Conservation (phyloP, 2,888 invertebrate genomes). For the Athripsodes cinereus region DNA sequence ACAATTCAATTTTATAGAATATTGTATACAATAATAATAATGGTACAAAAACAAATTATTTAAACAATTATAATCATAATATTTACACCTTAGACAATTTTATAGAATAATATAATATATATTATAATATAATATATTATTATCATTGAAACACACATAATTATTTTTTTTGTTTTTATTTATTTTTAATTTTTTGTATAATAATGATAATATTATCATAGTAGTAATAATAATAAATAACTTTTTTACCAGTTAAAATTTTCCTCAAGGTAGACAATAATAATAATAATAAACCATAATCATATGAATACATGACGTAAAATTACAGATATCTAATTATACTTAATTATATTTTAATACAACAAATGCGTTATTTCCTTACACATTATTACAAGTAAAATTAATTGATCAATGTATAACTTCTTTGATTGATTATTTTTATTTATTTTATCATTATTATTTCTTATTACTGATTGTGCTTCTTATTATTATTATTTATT, state of each 20-base stretch:
- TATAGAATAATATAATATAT: not conserved
- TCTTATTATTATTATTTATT: not conserved
- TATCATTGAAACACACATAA: not conserved
- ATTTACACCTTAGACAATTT: slow-evolving; percentile 15
- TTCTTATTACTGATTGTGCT: not conserved
- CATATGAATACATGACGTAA: not conserved
- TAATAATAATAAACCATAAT: not conserved
- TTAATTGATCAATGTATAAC: not conserved
- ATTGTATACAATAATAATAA: slow-evolving; percentile 12
- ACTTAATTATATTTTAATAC: not conserved
- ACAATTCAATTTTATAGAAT: not conserved
- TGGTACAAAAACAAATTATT: not conserved
- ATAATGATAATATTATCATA: slow-evolving; percentile 1
- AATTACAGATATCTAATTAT: not conserved
- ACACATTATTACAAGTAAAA: not conserved
- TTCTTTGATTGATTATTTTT: not conserved
- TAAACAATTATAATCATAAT: slow-evolving; percentile 7
- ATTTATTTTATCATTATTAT: not conserved
- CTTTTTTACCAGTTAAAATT: not conserved
- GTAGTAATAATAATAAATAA: no score
- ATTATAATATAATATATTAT: slow-evolving; percentile 1
- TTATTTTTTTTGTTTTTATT: not conserved
- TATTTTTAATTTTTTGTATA: not conserved
- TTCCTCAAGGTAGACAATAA: not conserved
- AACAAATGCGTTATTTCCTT: not conserved